These are phyloP conservation scores for Geotrupes spiniger DNA, from an alignment of 2,888 invertebrate species.

Conservation along the genomic window DNA sequence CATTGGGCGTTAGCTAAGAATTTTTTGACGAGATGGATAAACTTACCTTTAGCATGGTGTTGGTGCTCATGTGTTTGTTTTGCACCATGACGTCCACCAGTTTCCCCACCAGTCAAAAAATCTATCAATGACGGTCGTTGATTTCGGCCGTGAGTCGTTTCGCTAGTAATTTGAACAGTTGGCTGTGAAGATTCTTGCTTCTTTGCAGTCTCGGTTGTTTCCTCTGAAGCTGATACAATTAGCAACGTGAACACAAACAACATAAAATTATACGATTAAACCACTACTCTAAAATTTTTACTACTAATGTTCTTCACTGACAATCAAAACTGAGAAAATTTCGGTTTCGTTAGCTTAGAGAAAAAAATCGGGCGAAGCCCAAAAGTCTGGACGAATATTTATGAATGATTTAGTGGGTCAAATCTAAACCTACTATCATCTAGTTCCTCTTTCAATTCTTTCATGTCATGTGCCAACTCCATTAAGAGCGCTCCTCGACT, in stretches of 20 bases:
- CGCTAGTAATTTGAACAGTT: slow-evolving; percentile 53
- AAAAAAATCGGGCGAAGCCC: no score
- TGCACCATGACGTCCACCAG: slow-evolving; percentile 40
- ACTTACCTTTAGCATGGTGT: slow-evolving; percentile 40
- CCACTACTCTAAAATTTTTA: background rate
- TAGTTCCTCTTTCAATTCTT: slow-evolving; percentile 82
- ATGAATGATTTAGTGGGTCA: no score
- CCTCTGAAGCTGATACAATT: slow-evolving; percentile 35
- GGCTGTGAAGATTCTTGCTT: slow-evolving; percentile 48
- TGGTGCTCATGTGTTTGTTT: slow-evolving; percentile 35
- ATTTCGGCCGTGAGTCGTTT: slow-evolving; percentile 49
- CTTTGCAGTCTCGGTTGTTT: slow-evolving; percentile 40
- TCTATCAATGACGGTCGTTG: slow-evolving; percentile 69
- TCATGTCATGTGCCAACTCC: slow-evolving; percentile 83
- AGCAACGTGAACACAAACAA: slow-evolving; percentile 13
- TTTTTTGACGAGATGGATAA: slow-evolving; percentile 10
- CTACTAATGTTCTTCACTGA: no score
- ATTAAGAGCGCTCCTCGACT: slow-evolving; percentile 82
- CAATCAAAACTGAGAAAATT: no score
- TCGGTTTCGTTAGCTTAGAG: no score
- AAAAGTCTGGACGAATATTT: no score
- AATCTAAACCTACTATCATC: slow-evolving; percentile 61
- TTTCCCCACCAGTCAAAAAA: slow-evolving; percentile 59
- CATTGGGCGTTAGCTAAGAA: background rate
- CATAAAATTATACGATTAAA: background rate